Evolutionary conservation across 2,797 vertebrate species (phyloP).

Genomic region (Catostomus latipinnis): DNA sequence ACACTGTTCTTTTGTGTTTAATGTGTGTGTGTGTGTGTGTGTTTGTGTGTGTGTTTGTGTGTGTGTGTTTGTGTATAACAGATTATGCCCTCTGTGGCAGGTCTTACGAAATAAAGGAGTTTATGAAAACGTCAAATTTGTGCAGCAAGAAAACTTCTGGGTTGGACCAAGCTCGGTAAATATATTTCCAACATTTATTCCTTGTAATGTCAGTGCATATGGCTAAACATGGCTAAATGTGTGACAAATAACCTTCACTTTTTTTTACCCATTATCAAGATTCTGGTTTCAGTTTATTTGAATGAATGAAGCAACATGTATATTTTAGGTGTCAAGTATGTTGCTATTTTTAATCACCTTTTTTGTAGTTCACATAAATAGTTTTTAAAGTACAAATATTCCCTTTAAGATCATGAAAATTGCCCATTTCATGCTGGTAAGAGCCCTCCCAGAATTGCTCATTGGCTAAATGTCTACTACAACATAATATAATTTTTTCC

Average conservation of each 20-base stretch:
- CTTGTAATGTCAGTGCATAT: neutral
- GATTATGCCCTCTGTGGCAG: constrained; percentile 68
- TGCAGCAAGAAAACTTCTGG: constrained; percentile 99
- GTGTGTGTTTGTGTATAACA: neutral
- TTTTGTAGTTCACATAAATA: too few species aligned
- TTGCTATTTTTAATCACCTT: too few species aligned
- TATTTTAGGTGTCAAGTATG: too few species aligned
- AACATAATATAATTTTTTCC: too few species aligned
- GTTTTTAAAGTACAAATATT: too few species aligned
- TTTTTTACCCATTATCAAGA: neutral
- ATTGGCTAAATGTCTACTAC: too few species aligned
- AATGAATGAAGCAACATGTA: too few species aligned
- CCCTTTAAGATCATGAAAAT: too few species aligned
- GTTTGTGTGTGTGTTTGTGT: too few species aligned
- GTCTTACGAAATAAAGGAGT: constrained; percentile 94
- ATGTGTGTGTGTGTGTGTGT: neutral
- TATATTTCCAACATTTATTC: neutral
- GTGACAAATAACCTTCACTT: neutral
- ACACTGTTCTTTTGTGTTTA: neutral
- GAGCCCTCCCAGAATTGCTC: too few species aligned
- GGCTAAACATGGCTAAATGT: neutral
- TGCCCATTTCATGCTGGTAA: too few species aligned
- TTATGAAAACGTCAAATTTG: constrained; percentile 96
- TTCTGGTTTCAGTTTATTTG: too few species aligned
- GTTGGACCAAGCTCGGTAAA: constrained; percentile 96